These are phyloP conservation scores for Lumbricus terrestris DNA, from an alignment of 2,888 invertebrate species.

Conservation along the genomic window DNA sequence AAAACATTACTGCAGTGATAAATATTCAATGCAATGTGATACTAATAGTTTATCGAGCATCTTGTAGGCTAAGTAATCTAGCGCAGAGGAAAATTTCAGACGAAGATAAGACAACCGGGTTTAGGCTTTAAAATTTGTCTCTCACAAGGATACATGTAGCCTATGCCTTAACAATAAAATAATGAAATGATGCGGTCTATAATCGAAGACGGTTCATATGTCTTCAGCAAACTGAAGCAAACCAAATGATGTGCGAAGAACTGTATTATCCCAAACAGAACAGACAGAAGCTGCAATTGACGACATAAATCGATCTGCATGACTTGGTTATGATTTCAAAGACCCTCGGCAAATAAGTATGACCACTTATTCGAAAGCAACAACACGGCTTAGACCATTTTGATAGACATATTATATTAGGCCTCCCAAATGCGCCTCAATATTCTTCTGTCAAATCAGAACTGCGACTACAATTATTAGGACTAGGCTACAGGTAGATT, in stretches of 20 bases:
- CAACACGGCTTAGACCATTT: not conserved
- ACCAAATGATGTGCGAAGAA: not conserved
- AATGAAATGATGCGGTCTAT: too few species aligned
- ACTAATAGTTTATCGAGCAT: not conserved
- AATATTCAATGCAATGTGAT: not conserved
- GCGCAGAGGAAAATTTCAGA: not conserved
- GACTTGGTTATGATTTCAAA: not conserved
- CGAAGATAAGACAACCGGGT: fast-evolving
- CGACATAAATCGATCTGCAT: not conserved
- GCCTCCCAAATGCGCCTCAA: too few species aligned
- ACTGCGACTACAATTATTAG: too few species aligned
- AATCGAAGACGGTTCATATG: not conserved
- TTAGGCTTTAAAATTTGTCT: too few species aligned
- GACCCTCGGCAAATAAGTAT: not conserved
- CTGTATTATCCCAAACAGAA: not conserved
- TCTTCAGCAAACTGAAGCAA: not conserved
- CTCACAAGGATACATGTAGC: too few species aligned
- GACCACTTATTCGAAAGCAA: not conserved
- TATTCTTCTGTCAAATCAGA: too few species aligned
- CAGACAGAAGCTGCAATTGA: too few species aligned
- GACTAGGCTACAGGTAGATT: too few species aligned
- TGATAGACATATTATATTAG: too few species aligned
- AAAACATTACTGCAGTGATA: not conserved
- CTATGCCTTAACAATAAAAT: too few species aligned
- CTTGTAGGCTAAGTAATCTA: not conserved